Evolutionary conservation across 2,113 vertebrate genomes (phyloP), one percentile per base, ranked within the genome.

Genomic region (Nibea coibor): DNA sequence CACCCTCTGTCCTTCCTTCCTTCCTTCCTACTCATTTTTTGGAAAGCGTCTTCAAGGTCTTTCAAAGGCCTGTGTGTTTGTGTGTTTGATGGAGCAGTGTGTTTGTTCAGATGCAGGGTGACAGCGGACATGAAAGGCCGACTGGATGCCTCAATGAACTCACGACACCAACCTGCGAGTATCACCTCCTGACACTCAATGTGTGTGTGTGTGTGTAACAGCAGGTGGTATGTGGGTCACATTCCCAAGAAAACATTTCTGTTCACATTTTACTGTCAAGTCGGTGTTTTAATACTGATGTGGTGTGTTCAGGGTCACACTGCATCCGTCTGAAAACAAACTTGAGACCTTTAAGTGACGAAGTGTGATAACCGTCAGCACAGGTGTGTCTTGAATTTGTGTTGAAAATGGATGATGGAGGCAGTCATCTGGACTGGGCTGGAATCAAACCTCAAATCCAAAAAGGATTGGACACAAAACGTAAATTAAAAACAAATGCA

Each of bases 41-140:
- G 35, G 35, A 39, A 39, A 39, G 35, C 8, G 35, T 39, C 35
- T 39, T 39, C 35, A 39, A 39, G 35, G 35, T 39, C 35, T 39
- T 39, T 39, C 35, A 39, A 39, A 39, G 35, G 35, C 35, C 35
- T 43, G 67, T 51, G 64, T 45, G 62, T 64, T 39, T 64, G 61
- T 65, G 62, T 64, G 35, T 35, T 9, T 50, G 47, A 57, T 5
- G 26, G 43, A 50, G 42, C 39, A 11, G 65, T 65, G 51, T 80
- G 69, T 81, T 75, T 68, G 71, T 75, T 75, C 79, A 81, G 79
- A 81, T 81, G 79, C 56, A 74, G 71, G 56, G 54, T 74, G 78
- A 81, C 54, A 50, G 62, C 28, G 53, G 71, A 81, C 78, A 80
- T 53, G 62, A 81, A 74, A 67, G 78, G 22, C 62, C 17, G 22